Evolutionary conservation across 2,888 invertebrate species (phyloP), one percentile per base, ranked within the genome.

Genomic region (Crocallis elinguaria): DNA sequence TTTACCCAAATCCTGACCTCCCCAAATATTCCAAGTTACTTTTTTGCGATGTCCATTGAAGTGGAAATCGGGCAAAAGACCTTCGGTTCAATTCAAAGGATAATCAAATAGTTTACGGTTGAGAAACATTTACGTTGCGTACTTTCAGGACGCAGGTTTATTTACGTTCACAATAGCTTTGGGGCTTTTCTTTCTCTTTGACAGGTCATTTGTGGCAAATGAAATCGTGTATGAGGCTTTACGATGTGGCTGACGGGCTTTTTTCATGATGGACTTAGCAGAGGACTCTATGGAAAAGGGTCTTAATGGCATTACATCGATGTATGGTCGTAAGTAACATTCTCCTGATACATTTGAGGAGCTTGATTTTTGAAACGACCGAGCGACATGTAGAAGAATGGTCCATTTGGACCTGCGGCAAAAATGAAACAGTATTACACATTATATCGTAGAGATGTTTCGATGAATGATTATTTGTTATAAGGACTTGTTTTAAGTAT

Each of bases 91-190:
- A 81, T 82, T 78, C 78, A 73, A 77, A 76, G 82, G 81, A 82
- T 82, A 83, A 82, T 82, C 82, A 80, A 81, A 82, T 82, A 80
- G 79, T 79, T 79, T 73, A 78, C 77, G 80, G 77, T 78, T 69
- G 72, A 66, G 67, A 70, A 73, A 71, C 70, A 71, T 77, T 76
- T 73, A 68, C 69, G 70, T 74, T 71, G 66, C 64, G 70, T 73
- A 69, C 72, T 67, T 73, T 70, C 67, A 60, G 64, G 65, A 58
- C 51, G 60, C 67, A 62, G 66, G 69, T 71, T 78, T 76, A 75
- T 77, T 73, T 76, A 69, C 68, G 66, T 71, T 69, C 69, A 74
- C 71, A 78, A 75, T 75, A 70, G 71, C 68, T 57, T 46, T 21
- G 38, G 42, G 57, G 65, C 14, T 33, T 43, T 43, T 62, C 66